Evolutionary conservation across 2,797 vertebrate genomes (phyloP), one percentile per base, ranked within the genome.

Genomic region (Petrocephalus schoutedeni): DNA sequence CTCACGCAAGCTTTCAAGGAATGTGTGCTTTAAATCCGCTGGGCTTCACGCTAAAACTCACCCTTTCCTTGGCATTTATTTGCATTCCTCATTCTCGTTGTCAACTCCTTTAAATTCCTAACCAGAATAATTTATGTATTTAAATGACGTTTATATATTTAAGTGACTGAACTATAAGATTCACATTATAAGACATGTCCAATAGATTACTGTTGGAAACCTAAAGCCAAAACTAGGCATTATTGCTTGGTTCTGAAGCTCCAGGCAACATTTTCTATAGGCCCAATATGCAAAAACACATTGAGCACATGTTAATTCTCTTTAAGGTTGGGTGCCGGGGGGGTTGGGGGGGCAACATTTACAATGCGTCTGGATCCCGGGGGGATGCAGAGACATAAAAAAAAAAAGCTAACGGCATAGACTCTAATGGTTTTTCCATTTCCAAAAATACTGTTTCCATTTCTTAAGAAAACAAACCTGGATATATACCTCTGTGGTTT

Each of bases 1-100:
- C 94, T 95, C 96, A 96, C 95, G 95, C 95, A 95, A 96, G 95
- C 95, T 95, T 95, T 95, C 95, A 95, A 95, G 96, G 96, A 93
- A 88, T 94, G 94, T 94, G 90, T 91, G 91, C 92, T 93, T 92
- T 91, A 94, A 94, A 92, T 92, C 89, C 84, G 80, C 88, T 88
- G 90, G 74, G 49, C 91, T 91, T 92, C 92, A 90, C 88, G 88
- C 91, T 90, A 92, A 90, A 90, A 88, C 89, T 91, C 90, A 93
- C 91, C 92, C 92, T 90, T 91, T 23, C 71, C 41, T 87, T 89
- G 56, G 77, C 86, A 85, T 32, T 59, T 32, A 83, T 87, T 36
- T 19, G 80, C 4, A 19, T 2, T 36, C 53, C 82, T 88, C 32
- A 3, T 32, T 9, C 21, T 87, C 57, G 71, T 32, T 83, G 88